Percentiles rank a stretch among this genome's conserved stretches.
phyloP scores from a whole-genome alignment of 2,797 vertebrate species.

The Gymnocypris eckloni region DNA sequence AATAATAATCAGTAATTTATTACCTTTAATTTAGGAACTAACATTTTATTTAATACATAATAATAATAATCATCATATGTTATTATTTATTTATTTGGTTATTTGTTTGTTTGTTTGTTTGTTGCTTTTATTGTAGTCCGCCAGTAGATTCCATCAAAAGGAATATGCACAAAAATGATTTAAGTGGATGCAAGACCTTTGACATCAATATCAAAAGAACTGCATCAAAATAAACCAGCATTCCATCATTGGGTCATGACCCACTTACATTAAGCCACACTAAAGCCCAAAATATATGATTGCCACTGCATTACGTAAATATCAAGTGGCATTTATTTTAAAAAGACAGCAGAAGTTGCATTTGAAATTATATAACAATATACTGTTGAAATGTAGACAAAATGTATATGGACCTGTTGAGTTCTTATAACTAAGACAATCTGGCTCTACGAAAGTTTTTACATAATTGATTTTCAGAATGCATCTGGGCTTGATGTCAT shows the following conservation, averaged over 20 bases:
- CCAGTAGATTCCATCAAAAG: not conserved
- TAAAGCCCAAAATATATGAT: not conserved
- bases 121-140: not conserved
- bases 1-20: not conserved
- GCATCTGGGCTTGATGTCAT: no score
- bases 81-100: not conserved
- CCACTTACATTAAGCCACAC: not conserved
- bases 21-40: not conserved
- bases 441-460: not conserved
- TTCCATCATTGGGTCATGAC: not conserved
- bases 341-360: not conserved
- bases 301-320: no score
- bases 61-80: not conserved
- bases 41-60: not conserved
- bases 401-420: no score
- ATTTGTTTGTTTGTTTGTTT: not conserved
- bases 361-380: not conserved
- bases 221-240: not conserved
- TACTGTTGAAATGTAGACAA: not conserved
- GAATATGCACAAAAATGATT: not conserved
- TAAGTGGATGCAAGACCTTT: not conserved
- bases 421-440: not conserved
- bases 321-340: not conserved
- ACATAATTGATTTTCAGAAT: not conserved
- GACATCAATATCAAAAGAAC: not conserved